Conservation (phyloP, 2,113 vertebrate genomes). For the Candoia aspera region DNA sequence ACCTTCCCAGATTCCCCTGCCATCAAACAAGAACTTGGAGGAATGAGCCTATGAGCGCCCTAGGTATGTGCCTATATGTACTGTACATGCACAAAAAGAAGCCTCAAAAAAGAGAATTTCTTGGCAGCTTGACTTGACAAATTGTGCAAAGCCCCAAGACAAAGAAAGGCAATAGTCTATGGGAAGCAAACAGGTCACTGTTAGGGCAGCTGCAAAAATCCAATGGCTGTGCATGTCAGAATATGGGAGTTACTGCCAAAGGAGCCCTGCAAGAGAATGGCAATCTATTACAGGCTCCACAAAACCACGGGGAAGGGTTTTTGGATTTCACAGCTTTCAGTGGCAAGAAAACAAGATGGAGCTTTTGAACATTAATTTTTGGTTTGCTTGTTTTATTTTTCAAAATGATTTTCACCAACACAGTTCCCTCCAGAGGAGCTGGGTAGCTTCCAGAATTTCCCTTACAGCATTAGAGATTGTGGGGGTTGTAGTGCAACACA, state of each 20-base stretch:
- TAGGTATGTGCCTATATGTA: neutral
- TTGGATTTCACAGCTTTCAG: neutral
- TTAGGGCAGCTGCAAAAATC: neutral
- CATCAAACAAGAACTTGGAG: slow-evolving; percentile 6
- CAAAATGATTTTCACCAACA: too few relatives aligned
- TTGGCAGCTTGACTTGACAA: slow-evolving; percentile 12
- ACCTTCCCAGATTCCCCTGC: neutral
- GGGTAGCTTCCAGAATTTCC: too few relatives aligned
- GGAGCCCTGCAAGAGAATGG: neutral
- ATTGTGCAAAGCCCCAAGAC: neutral
- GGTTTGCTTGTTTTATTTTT: too few relatives aligned
- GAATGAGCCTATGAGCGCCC: neutral
- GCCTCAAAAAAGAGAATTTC: neutral
- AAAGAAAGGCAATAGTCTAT: neutral
- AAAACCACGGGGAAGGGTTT: neutral
- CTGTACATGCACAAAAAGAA: neutral
- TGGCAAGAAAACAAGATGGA: neutral
- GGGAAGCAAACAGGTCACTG: neutral
- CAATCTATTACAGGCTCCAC: neutral
- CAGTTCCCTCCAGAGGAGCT: too few relatives aligned
- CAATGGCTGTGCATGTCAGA: neutral
- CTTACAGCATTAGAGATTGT: too few relatives aligned
- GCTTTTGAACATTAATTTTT: neutral
- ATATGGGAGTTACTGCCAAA: neutral
- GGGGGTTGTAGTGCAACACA: too few relatives aligned